These are phyloP conservation scores for Hecatera dysodea DNA, from an alignment of 2,888 invertebrate genomes.

Conservation along the genomic window DNA sequence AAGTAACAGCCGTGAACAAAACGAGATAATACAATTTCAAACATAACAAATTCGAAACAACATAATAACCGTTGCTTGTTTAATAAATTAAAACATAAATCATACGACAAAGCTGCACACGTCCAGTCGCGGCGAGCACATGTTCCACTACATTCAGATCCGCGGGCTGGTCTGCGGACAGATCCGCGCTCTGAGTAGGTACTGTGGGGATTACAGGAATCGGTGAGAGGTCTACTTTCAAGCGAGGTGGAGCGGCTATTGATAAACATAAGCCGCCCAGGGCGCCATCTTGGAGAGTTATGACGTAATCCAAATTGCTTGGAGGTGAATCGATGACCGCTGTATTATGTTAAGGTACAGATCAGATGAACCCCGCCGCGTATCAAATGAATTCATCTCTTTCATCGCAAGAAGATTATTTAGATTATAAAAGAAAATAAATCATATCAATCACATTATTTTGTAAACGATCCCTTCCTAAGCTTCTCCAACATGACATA, in stretches of 20 bases:
- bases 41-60: constrained; percentile 23
- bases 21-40: constrained; percentile 13
- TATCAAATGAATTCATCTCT: constrained; percentile 2
- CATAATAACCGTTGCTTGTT: constrained; percentile 22
- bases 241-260: background rate
- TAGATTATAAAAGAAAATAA: background rate
- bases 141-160: constrained; percentile 5
- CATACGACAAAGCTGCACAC: constrained; percentile 8
- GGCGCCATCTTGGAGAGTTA: constrained; percentile 32
- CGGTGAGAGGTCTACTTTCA: constrained; percentile 15
- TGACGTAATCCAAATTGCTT: constrained; percentile 43
- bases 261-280: constrained; percentile 14
- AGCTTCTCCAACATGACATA: no score
- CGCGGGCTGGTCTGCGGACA: constrained; percentile 12
- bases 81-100: constrained; percentile 43
- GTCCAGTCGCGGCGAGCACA: background rate
- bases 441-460: background rate
- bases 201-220: constrained; percentile 7
- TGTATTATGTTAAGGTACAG: background rate
- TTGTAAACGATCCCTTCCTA: background rate
- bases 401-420: constrained; percentile 5
- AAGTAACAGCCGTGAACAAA: constrained; percentile 12
- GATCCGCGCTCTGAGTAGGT: background rate
- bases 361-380: background rate
- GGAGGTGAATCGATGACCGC: background rate